Percentiles rank a stretch among this genome's conserved stretches.
These are phyloP conservation scores for Sebastes iracundus DNA, from an alignment of 2,797 vertebrate genomes.

Conservation along the genomic window DNA sequence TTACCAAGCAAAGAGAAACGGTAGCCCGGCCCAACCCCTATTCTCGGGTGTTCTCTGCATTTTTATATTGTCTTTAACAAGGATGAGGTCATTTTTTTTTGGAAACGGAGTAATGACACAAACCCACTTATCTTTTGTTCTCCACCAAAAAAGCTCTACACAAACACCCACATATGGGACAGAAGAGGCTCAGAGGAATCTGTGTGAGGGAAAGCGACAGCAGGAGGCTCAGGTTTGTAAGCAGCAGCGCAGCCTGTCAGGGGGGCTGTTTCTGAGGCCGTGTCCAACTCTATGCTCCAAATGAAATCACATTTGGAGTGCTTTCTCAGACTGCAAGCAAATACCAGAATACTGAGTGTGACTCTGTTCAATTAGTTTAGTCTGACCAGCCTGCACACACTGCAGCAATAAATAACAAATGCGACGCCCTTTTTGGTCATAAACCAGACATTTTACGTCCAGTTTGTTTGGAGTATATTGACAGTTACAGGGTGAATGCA, in stretches of 20 bases:
- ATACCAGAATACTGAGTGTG: slow-evolving; percentile 17
- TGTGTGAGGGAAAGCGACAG: slow-evolving; percentile 28
- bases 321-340: slow-evolving; percentile 21
- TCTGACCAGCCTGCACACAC: background rate
- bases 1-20: slow-evolving; percentile 46
- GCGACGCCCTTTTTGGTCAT: background rate
- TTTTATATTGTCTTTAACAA: slow-evolving; percentile 51
- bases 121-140: slow-evolving; percentile 47
- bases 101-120: slow-evolving; percentile 39
- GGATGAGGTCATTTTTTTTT: slow-evolving; percentile 57
- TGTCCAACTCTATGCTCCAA: slow-evolving; percentile 19
- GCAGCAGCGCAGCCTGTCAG: slow-evolving; percentile 27
- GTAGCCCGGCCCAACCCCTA: slow-evolving; percentile 34
- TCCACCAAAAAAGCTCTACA: slow-evolving; percentile 7
- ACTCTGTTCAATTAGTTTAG: slow-evolving; percentile 10
- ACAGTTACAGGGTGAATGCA: background rate
- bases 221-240: slow-evolving; percentile 42
- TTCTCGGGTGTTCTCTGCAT: slow-evolving; percentile 20
- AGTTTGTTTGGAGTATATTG: background rate
- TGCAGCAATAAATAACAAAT: slow-evolving; percentile 6
- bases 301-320: slow-evolving; percentile 25
- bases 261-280: background rate
- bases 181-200: slow-evolving; percentile 15
- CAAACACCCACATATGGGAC: background rate
- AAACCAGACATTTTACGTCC: slow-evolving; percentile 2